A percentile compares a stretch with the other conserved stretches of the same genome.
These are phyloP conservation scores for Hippopotamus amphibius DNA, from an alignment of 2,113 vertebrate genomes.

Conservation along the genomic window DNA sequence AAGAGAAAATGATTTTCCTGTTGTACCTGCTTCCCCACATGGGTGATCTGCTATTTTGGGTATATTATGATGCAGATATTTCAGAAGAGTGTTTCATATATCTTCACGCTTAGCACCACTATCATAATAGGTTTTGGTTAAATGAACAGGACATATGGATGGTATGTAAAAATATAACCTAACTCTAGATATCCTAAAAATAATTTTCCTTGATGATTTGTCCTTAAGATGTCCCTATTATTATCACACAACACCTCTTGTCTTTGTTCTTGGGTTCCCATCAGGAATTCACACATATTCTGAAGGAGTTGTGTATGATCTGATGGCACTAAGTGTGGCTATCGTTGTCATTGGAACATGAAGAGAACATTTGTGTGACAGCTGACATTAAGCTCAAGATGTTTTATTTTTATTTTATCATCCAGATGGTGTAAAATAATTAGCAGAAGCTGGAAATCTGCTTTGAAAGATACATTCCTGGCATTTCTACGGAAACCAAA, in stretches of 20 bases:
- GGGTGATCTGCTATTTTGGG: constrained; percentile 82
- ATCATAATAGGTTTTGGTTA: constrained; percentile 73
- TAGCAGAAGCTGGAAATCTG: constrained; percentile 70
- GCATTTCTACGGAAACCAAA: constrained; percentile 60
- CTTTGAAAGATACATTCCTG: constrained; percentile 70
- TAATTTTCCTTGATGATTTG: constrained; percentile 74
- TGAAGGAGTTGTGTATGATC: constrained; percentile 67
- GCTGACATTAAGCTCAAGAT: constrained; percentile 63
- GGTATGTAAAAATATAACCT: constrained; percentile 63
- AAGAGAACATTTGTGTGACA: constrained; percentile 72
- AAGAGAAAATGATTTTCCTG: constrained; percentile 85
- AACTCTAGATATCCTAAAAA: constrained; percentile 63
- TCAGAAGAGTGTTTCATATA: constrained; percentile 76
- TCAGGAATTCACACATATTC: constrained; percentile 69
- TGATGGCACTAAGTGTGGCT: background rate
- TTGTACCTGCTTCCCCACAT: constrained; percentile 80
- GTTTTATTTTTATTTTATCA: constrained; percentile 63
- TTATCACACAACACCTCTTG: constrained; percentile 69
- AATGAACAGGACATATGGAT: constrained; percentile 43
- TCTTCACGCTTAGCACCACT: constrained; percentile 73
- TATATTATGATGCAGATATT: constrained; percentile 79
- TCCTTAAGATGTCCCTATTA: constrained; percentile 58
- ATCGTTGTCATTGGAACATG: constrained; percentile 39
- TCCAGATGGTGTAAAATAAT: constrained; percentile 70
- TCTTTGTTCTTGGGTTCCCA: constrained; percentile 31